Evolutionary conservation across 2,888 invertebrate genomes (phyloP), one percentile per base, ranked within the genome.

Genomic region (Drosophila fulvimacula): DNA sequence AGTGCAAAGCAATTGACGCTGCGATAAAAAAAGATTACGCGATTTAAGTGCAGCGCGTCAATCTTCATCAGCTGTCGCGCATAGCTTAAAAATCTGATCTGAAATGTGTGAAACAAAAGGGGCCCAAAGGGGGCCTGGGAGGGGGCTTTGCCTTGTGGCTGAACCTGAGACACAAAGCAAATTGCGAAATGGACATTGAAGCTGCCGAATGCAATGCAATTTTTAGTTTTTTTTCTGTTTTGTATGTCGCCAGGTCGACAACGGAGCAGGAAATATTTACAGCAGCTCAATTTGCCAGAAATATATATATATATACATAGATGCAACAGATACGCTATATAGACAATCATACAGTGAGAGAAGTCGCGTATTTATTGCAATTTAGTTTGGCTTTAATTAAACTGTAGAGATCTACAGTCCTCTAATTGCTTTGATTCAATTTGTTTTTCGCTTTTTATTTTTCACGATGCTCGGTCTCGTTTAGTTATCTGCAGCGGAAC

Each of bases 1-100:
- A 91, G 91, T 91, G 91, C 91, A 91, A 91, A 91, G 87, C 89
- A 91, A 91, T 91, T 91, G 87, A 83, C 78, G 79, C 75, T 62
- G 67, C 67, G 65, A 46, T 36, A 30, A 46, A 64, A 63, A 80
- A 56, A 70, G 82, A 82, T 87, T 82, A 76, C 64, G 69, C 67
- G 72, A 72, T 83, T 84, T 77, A 79, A 78, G 66, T 77, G 75
- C 68, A 64, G 38, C 53, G 74, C 77, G 82, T 83, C 87, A 83
- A 87, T 83, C 87, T 73, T 84, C 84, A 87, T 86, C 53, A 78
- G 55, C 42, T 15, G 55, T 55, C 30, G 48, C 32, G 34, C 48
- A 36, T 51, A 51, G 21, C 49, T 42, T 21, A 32, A 36, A 38
- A 15, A 41, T n/a, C 19, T 48, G 17, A 39, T 32, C 46, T 51